These are phyloP conservation scores for Sebastes aleutianus DNA, from an alignment of 2,797 vertebrate genomes.

Conservation along the genomic window DNA sequence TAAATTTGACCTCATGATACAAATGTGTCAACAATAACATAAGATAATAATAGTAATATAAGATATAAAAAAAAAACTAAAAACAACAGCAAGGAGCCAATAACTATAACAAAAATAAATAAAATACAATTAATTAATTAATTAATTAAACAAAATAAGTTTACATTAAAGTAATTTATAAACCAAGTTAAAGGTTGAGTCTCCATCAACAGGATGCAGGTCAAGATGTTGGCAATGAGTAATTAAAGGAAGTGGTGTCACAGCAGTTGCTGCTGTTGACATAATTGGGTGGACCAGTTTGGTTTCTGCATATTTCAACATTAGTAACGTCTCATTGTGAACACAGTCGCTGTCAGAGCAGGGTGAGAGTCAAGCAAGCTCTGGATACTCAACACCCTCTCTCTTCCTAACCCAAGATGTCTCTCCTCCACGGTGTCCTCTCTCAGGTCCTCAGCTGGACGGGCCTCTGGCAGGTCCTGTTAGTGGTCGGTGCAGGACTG, in stretches of 20 bases:
- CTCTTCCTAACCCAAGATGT: conserved; percentile 18
- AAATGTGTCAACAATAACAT: not conserved
- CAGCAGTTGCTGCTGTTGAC: conserved; percentile 3
- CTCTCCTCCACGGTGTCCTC: conserved; percentile 37
- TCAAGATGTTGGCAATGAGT: not conserved
- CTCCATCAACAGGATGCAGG: not conserved
- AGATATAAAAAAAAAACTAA: not conserved
- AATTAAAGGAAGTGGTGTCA: conserved; percentile 1
- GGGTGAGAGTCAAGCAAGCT: not conserved
- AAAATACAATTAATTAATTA: not conserved
- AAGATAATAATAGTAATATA: not conserved
- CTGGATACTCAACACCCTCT: not conserved
- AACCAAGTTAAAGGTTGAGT: not conserved
- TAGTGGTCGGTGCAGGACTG: not conserved
- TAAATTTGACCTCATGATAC: no score
- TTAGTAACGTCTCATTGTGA: not conserved
- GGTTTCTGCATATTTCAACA: conserved; percentile 31
- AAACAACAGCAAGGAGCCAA: not conserved
- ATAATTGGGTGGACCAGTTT: not conserved
- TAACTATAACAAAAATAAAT: not conserved
- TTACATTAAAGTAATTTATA: not conserved
- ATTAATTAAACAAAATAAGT: not conserved
- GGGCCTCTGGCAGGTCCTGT: conserved; percentile 17
- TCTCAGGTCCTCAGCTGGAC: conserved; percentile 34
- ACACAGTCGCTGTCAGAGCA: not conserved